These are phyloP conservation scores for Oxyura jamaicensis DNA, from an alignment of 2,113 vertebrate species.

Conservation along the genomic window DNA sequence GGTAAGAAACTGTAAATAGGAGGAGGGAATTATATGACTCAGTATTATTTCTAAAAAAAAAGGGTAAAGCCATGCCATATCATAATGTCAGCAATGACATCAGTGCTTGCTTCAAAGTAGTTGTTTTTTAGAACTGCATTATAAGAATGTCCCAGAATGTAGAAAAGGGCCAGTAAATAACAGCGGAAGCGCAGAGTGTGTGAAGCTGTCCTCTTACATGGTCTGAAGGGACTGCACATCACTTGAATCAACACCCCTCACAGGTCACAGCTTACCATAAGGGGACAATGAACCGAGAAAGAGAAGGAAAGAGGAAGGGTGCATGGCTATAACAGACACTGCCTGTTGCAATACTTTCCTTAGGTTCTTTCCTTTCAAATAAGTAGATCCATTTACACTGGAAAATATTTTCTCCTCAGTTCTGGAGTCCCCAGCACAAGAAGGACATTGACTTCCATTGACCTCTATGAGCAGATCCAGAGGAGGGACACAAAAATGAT, in stretches of 20 bases:
- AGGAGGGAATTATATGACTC: slow-evolving; percentile 15
- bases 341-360: background rate
- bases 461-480: background rate
- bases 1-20: background rate
- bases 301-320: background rate
- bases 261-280: background rate
- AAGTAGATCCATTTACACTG: background rate
- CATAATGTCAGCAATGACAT: slow-evolving; percentile 47
- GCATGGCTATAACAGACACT: background rate
- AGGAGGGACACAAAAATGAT: background rate
- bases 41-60: slow-evolving; percentile 25
- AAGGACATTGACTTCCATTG: background rate
- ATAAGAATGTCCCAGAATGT: background rate
- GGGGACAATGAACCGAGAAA: background rate
- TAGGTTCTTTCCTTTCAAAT: background rate
- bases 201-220: background rate
- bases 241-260: background rate
- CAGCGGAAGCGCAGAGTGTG: background rate
- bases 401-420: background rate
- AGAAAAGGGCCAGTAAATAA: background rate
- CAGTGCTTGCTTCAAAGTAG: background rate
- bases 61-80: slow-evolving; percentile 3
- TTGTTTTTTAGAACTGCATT: background rate
- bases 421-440: background rate
- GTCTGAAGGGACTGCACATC: background rate